Evolutionary conservation across 2,797 vertebrate genomes (phyloP).

Genomic region (Dromococcyx pavoninus): DNA sequence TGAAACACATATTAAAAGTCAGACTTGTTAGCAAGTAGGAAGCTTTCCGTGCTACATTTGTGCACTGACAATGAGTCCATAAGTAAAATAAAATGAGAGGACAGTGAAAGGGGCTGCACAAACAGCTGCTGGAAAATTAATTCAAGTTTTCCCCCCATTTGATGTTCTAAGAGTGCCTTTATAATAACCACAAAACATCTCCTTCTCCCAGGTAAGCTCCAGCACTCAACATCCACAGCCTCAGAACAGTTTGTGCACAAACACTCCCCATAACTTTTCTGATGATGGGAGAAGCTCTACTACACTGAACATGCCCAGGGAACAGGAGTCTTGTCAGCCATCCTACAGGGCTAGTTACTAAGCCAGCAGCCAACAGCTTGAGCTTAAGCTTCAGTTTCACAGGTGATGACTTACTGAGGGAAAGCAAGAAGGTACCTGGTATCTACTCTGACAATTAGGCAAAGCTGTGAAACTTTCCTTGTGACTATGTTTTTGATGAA

Average conservation of each 20-base stretch:
- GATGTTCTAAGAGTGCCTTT: too few relatives aligned
- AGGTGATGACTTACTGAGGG: not conserved
- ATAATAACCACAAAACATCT: not conserved
- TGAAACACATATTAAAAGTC: not conserved
- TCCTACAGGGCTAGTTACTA: not conserved
- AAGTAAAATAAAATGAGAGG: not conserved
- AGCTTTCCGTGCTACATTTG: fast-evolving
- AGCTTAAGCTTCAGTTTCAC: not conserved
- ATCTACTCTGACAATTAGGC: not conserved
- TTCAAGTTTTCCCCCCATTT: fast-evolving
- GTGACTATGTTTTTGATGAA: not conserved
- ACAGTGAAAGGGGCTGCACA: not conserved
- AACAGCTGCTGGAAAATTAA: not conserved
- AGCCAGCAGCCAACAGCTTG: not conserved
- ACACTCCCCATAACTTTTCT: fast-evolving
- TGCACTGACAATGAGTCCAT: fast-evolving
- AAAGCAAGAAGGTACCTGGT: not conserved
- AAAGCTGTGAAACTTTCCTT: not conserved
- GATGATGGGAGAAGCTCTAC: not conserved
- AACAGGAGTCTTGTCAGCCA: not conserved
- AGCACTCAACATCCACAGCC: not conserved
- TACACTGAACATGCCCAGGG: fast-evolving
- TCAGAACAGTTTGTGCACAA: not conserved
- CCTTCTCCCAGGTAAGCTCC: not conserved
- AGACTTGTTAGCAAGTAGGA: not conserved